These are phyloP conservation scores for Peromyscus nudipes DNA, from an alignment of 2,797 vertebrate species.

Conservation along the genomic window DNA sequence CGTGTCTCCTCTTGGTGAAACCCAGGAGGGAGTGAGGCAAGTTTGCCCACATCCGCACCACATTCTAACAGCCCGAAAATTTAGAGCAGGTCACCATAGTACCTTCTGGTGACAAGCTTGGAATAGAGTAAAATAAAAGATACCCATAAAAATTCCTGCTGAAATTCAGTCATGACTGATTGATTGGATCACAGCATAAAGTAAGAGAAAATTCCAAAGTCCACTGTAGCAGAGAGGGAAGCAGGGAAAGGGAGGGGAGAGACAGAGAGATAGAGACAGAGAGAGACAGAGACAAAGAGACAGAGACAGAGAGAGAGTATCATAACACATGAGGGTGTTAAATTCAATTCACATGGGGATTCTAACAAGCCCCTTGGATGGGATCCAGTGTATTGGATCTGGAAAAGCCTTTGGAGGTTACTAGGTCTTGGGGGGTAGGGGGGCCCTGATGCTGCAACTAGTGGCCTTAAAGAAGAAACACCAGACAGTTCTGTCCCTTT, in stretches of 20 bases:
- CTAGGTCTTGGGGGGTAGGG: not conserved
- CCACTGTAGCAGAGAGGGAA: too few relatives aligned
- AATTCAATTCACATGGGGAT: not conserved
- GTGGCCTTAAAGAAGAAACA: not conserved
- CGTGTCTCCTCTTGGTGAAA: not conserved
- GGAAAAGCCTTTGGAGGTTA: not conserved
- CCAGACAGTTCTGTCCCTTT: not conserved
- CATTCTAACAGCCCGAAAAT: not conserved
- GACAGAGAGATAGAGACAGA: not conserved
- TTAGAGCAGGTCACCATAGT: not conserved
- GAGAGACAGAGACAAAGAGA: not conserved
- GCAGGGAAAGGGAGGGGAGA: rapidly evolving
- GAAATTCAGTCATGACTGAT: not conserved
- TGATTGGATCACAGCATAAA: not conserved
- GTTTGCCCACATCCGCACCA: not conserved
- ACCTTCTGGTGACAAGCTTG: not conserved
- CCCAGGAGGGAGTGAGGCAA: not conserved
- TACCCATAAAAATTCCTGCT: not conserved
- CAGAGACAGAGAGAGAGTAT: not conserved
- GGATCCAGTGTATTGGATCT: not conserved
- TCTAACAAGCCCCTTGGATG: not conserved
- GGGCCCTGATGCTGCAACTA: not conserved
- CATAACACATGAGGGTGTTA: not conserved
- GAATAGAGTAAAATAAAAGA: not conserved
- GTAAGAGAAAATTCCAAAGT: slow-evolving; percentile 6